Base-by-base conservation (phyloP, 2,797 vertebrate species). In the Carapus acus region DNA sequence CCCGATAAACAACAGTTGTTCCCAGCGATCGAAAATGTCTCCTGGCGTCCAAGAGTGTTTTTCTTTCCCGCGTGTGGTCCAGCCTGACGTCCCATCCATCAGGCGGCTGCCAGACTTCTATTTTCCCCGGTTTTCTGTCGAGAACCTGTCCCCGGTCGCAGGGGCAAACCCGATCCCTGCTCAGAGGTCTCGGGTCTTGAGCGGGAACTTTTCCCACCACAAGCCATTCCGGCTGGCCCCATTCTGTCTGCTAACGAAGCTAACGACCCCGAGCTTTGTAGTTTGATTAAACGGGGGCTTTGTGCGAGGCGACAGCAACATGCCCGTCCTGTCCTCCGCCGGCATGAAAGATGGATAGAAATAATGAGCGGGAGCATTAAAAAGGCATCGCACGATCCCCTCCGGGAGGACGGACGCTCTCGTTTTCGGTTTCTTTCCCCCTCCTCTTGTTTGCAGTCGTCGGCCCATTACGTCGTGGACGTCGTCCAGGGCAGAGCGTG, bases 241-340 rank as follows among this genome's bases (percentile, higher is more conserved):
- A 69, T 67, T 76, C 64, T 76, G 71, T 74, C 71, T 74, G 69
- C 68, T 59, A 79, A 75, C 38, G 66, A 77, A 76, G 54, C 44
- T n/a, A n/a, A n/a, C n/a, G 39, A 60, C 45, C 22, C 2, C 40
- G 73, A 16, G 50, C 80, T 82, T 83, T 84, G 72, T 67, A 83
- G 75, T 80, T 64, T 81, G 78, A 78, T 78, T 72, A 81, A 80
- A 81, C 61, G 15, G 63, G 47, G 49, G 52, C 54, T 60, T 76
- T 64, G 72, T 65, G 67, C 57, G 65, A 66, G 71, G 68, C 58
- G 73, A 74, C 76, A 63, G 71, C 56, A 59, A 64, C 62, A 61
- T 71, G 40, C 58, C 71, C 72, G 70, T 74, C 54, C 46, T 47
- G 17, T 43, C 36, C 53, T 57, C 43, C 20, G 48, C 1, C 24